A percentile compares a stretch with the other conserved stretches of the same genome.
phyloP scores from a whole-genome alignment of 2,797 vertebrate genomes.

The Agapornis canus region DNA sequence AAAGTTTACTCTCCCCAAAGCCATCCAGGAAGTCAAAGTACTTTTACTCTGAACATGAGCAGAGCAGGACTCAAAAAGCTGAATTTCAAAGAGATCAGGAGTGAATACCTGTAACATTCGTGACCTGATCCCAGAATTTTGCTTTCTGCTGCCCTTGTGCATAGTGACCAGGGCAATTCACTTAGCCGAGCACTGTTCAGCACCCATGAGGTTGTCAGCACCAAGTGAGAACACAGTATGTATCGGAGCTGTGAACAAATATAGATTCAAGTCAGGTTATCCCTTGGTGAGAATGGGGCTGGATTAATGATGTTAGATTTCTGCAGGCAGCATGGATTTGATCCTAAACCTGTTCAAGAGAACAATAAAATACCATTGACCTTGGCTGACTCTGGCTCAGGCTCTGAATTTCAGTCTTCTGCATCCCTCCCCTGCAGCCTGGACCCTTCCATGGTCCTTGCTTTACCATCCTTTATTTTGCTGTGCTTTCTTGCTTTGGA shows the following conservation, averaged over 20 bases:
- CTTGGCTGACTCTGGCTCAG: neutral
- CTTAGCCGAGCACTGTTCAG: neutral
- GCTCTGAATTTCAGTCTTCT: neutral
- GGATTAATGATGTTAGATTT: neutral
- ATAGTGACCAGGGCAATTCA: neutral
- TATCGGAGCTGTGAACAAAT: neutral
- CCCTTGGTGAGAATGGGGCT: neutral
- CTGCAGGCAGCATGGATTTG: neutral
- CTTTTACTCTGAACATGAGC: neutral
- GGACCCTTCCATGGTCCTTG: neutral
- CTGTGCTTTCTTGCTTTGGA: conserved; percentile 31
- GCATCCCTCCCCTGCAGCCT: neutral
- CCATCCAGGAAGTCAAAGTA: conserved; percentile 42
- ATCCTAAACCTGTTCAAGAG: neutral
- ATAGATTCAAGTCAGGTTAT: neutral
- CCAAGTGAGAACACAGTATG: neutral
- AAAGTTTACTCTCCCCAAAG: conserved; percentile 49
- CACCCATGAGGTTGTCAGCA: neutral
- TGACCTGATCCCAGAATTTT: neutral
- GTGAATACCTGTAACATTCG: neutral
- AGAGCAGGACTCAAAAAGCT: neutral
- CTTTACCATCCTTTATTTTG: neutral
- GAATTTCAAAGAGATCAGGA: neutral
- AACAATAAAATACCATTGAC: neutral
- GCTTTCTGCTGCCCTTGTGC: neutral